Conservation (phyloP, 2,797 vertebrate genomes). For the Hoplostethus atlanticus region DNA sequence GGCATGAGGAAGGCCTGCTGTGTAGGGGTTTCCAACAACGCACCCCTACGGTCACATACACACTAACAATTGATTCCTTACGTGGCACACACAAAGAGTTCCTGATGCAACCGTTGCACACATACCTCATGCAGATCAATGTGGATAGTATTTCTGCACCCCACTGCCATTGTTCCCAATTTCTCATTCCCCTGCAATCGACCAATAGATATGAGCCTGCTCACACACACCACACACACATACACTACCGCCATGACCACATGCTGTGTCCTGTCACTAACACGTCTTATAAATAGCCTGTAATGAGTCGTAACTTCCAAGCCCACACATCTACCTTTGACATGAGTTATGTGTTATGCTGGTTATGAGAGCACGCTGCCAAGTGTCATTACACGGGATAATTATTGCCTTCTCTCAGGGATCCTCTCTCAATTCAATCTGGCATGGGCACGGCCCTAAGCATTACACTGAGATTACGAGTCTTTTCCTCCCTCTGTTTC, state of each 20-base stretch:
- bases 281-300: conserved; percentile 58
- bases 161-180: conserved; percentile 47
- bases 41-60: conserved; percentile 21
- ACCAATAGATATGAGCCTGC: conserved; percentile 1
- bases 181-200: conserved; percentile 1
- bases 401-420: conserved; percentile 46
- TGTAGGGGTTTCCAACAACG: conserved; percentile 30
- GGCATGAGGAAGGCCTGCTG: conserved; percentile 33
- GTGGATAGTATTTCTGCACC: conserved; percentile 46
- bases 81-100: conserved; percentile 32
- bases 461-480: conserved; percentile 43
- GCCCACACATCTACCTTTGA: conserved; percentile 53
- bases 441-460: conserved; percentile 10
- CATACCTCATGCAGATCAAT: conserved; percentile 63
- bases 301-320: conserved; percentile 64
- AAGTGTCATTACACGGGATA: conserved; percentile 47
- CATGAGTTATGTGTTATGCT: conserved; percentile 59
- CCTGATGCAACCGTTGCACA: conserved; percentile 73
- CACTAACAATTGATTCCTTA: conserved; percentile 35
- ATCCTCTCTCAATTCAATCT: conserved; percentile 38
- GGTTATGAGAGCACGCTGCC: conserved; percentile 38
- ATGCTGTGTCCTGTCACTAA: background rate
- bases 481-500: background rate
- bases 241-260: background rate
- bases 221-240: background rate